Base-by-base conservation (phyloP, 2,888 invertebrate species). In the Mactromeris polynyma region DNA sequence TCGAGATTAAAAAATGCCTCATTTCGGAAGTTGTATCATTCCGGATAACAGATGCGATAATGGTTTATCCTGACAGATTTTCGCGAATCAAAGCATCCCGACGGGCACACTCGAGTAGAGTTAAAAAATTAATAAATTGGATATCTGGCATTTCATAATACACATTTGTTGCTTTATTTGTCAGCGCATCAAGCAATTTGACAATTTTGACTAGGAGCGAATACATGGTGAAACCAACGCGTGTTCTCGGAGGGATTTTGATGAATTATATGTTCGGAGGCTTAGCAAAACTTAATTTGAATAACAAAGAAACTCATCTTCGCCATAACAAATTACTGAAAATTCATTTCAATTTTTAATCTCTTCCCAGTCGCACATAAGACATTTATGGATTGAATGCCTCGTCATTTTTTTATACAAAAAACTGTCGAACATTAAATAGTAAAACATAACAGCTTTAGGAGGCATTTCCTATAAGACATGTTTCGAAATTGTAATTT, bases 271-370 rank as follows among this genome's bases (percentile, higher is more conserved):
- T 17, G 33, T 1, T 36, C 33, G 73, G 0, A 73, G 26, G 9
- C 73, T 33, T 36, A 33, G 73, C 36, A 73, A 33, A 73, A 33
- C 36, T 3, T 73, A 36, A 73, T 73, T 73, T 73, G 73, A 33
- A 73, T 73, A 73, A 73, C 36, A 73, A 73, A 73, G 73, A 73
- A 36, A 33, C 36, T 73, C 58, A n/a, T 64, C 58, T 73, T 33
- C 73, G 33, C 14, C 14, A 36, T 4, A 73, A 33, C 73, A 73
- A 31, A 73, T 73, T 73, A 73, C 33, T 19, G 19, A 33, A 73
- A 31, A 36, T 58, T 26, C 26, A n/a, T 26, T 58, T n/a, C 58
- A 58, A 26, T 58, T 33, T 33, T 73, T 73, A 33, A 26, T 64
- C 21, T 64, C 58, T 64, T 64, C 58, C 26, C 26, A 54, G n/a